Percentiles rank a stretch among this genome's conserved stretches.
Conservation (phyloP, 2,113 vertebrate species). For the Phalacrocorax aristotelis region DNA sequence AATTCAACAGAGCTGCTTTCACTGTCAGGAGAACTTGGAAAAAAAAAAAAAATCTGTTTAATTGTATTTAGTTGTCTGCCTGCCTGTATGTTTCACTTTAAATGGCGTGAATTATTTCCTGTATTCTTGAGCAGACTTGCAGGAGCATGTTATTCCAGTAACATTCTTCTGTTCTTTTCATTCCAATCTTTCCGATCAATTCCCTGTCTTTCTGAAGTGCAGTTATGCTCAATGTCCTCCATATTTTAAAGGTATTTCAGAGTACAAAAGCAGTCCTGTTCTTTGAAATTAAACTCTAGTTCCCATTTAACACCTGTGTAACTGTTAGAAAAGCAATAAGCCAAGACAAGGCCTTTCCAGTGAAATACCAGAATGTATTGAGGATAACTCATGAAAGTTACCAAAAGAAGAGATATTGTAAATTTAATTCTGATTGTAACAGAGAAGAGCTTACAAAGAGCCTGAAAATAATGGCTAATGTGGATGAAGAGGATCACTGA, state of each 20-base stretch:
- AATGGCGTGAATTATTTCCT: conserved; percentile 29
- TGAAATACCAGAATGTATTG: not conserved
- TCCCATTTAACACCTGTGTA: not conserved
- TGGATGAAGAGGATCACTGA: not conserved
- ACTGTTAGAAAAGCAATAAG: not conserved
- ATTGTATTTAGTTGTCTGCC: conserved; percentile 47
- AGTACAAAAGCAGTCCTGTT: not conserved
- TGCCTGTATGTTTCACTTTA: conserved; percentile 25
- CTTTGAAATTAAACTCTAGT: not conserved
- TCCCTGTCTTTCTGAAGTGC: not conserved
- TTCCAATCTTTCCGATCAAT: not conserved
- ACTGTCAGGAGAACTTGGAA: not conserved
- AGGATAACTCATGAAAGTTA: not conserved
- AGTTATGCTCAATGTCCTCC: not conserved
- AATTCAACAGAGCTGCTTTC: conserved; percentile 51
- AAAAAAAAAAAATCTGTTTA: not conserved
- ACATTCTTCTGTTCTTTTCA: not conserved
- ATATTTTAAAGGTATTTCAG: not conserved
- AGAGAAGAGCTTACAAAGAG: not conserved
- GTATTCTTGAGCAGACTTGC: conserved; percentile 4
- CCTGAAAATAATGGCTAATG: not conserved
- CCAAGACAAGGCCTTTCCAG: not conserved
- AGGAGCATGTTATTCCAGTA: not conserved
- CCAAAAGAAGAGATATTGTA: not conserved
- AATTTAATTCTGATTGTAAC: not conserved